phyloP scores from a whole-genome alignment of 2,888 invertebrate genomes.

The Napeogenes inachia region DNA sequence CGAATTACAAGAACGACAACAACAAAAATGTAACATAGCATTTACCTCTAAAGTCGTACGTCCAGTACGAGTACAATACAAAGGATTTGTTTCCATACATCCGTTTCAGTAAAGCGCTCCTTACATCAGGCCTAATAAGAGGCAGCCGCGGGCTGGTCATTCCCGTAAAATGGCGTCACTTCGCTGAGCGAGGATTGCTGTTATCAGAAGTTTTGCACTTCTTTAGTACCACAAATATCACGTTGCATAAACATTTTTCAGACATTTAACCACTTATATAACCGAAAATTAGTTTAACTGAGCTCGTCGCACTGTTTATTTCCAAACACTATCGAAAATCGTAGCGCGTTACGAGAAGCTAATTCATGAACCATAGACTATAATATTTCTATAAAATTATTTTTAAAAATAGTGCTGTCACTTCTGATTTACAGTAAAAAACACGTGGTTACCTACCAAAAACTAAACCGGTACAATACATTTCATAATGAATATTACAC shows the following conservation, averaged over 20 bases:
- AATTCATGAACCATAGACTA: constrained; percentile 69
- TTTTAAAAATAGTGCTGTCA: constrained; percentile 40
- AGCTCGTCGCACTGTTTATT: constrained; percentile 63
- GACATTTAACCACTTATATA: constrained; percentile 43
- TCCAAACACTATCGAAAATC: constrained; percentile 69
- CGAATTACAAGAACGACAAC: constrained; percentile 55
- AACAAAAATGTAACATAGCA: constrained; percentile 43
- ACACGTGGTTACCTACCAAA: constrained; percentile 56
- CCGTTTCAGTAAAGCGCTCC: constrained; percentile 66
- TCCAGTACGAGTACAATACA: constrained; percentile 74
- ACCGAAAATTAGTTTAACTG: constrained; percentile 49
- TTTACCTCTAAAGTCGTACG: constrained; percentile 74
- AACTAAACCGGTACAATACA: constrained; percentile 32
- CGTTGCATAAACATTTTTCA: constrained; percentile 56
- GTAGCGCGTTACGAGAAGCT: constrained; percentile 70
- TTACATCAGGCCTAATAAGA: constrained; percentile 73
- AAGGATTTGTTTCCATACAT: constrained; percentile 73
- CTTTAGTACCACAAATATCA: constrained; percentile 49
- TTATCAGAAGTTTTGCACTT: constrained; percentile 61
- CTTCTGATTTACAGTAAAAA: constrained; percentile 19
- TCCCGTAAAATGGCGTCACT: constrained; percentile 79
- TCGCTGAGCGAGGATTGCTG: constrained; percentile 70
- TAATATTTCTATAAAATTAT: constrained; percentile 45
- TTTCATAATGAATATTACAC: too few relatives aligned
- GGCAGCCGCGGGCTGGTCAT: constrained; percentile 77